A percentile compares a stretch with the other conserved stretches of the same genome.
phyloP scores from a whole-genome alignment of 2,888 invertebrate genomes.

The Diaperis boleti region DNA sequence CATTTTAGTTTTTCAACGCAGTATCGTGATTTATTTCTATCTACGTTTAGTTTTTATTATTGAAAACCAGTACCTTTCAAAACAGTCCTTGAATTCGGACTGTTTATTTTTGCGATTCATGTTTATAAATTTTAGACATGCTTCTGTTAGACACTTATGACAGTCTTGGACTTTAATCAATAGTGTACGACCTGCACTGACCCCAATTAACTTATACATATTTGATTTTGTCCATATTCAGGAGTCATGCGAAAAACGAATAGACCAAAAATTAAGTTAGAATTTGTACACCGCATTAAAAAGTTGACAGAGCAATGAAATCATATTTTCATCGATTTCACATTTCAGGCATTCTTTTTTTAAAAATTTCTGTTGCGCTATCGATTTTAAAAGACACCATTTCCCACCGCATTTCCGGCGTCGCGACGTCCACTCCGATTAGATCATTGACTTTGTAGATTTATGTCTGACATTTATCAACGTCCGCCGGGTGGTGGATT shows the following conservation, averaged over 20 bases:
- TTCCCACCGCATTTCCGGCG: not conserved
- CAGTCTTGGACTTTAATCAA: not conserved
- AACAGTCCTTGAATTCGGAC: no score
- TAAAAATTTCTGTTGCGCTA: not conserved
- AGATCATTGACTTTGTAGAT: slow-evolving; percentile 50
- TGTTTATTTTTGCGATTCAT: no score
- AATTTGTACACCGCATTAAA: no score
- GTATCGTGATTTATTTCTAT: no score
- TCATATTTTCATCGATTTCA: not conserved
- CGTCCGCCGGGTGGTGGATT: slow-evolving; percentile 44
- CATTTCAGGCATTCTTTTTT: no score
- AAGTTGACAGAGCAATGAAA: not conserved
- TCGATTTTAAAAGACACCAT: not conserved
- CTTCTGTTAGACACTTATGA: no score
- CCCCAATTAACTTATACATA: not conserved
- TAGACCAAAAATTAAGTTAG: not conserved
- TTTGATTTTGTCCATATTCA: not conserved
- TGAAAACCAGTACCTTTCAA: no score
- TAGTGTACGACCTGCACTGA: not conserved
- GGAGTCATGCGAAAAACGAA: not conserved
- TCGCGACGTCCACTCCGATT: slow-evolving; percentile 45
- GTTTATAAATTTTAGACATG: no score
- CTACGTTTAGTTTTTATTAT: no score
- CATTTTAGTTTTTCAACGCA: no score
- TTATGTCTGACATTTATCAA: slow-evolving; percentile 52